These are phyloP conservation scores for Sipha maydis DNA, from an alignment of 2,888 invertebrate genomes.

Conservation along the genomic window DNA sequence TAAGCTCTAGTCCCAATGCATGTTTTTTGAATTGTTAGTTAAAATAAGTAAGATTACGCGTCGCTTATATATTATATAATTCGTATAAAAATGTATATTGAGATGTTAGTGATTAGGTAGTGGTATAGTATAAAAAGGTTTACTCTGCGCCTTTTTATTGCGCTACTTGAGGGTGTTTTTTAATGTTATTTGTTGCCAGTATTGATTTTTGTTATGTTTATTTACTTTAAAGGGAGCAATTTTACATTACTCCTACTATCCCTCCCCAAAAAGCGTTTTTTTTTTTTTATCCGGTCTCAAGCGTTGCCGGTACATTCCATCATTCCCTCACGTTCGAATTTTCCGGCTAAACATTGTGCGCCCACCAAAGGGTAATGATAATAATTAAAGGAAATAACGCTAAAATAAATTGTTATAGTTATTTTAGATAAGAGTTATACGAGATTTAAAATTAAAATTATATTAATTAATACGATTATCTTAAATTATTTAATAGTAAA, in stretches of 20 bases:
- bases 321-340: constrained; percentile 56
- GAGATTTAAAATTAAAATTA: constrained; percentile 61
- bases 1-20: constrained; percentile 27
- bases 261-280: constrained; percentile 24
- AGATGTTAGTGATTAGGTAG: constrained; percentile 57
- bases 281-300: constrained; percentile 51
- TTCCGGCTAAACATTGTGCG: constrained; percentile 62
- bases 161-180: constrained; percentile 60
- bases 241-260: constrained; percentile 36
- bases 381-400: constrained; percentile 59
- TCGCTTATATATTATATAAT: constrained; percentile 56
- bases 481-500: constrained; percentile 62
- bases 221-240: constrained; percentile 60
- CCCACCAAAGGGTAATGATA: constrained; percentile 61
- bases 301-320: constrained; percentile 62
- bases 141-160: constrained; percentile 55
- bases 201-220: constrained; percentile 61
- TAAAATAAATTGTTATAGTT: constrained; percentile 62
- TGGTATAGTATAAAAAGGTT: constrained; percentile 57
- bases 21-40: constrained; percentile 47
- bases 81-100: constrained; percentile 56
- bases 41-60: constrained; percentile 18
- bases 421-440: constrained; percentile 62
- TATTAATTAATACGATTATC: constrained; percentile 56
- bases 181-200: constrained; percentile 62